These are phyloP conservation scores for Gastrophysa polygoni DNA, from an alignment of 2,888 invertebrate species.

Conservation along the genomic window DNA sequence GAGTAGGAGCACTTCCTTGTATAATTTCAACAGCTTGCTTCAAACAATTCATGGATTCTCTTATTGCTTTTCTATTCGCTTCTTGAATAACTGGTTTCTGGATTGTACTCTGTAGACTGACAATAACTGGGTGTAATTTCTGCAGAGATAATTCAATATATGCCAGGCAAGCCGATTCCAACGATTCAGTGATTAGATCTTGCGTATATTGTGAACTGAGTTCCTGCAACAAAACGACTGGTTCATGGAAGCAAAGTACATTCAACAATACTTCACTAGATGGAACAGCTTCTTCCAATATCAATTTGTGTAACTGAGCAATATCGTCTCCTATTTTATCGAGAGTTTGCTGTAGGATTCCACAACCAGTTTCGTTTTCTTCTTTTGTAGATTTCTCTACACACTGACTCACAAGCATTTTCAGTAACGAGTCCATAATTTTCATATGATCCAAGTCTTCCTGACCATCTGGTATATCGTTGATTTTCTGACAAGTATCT, in stretches of 20 bases:
- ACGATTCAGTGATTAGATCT: slow-evolving; percentile 8
- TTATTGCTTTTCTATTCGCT: slow-evolving; percentile 30
- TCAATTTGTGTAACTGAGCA: slow-evolving; percentile 28
- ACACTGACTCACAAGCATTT: slow-evolving; percentile 1
- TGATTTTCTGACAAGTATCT: slow-evolving; percentile 8
- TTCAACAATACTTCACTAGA: slow-evolving; percentile 30
- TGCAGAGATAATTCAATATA: slow-evolving; percentile 30
- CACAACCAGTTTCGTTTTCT: not conserved
- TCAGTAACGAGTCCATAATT: not conserved
- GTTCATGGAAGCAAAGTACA: slow-evolving; percentile 29
- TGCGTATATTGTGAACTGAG: slow-evolving; percentile 9
- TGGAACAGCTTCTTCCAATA: slow-evolving; percentile 34
- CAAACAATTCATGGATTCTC: slow-evolving; percentile 30
- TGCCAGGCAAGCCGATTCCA: slow-evolving; percentile 24
- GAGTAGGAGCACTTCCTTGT: slow-evolving; percentile 10
- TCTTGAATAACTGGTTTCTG: slow-evolving; percentile 37
- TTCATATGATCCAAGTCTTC: slow-evolving; percentile 5
- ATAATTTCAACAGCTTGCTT: slow-evolving; percentile 32
- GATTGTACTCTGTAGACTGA: slow-evolving; percentile 30
- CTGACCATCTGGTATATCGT: slow-evolving; percentile 8
- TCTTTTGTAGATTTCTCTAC: not conserved
- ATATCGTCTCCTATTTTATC: slow-evolving; percentile 35
- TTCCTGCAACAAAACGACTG: slow-evolving; percentile 30
- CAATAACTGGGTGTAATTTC: slow-evolving; percentile 32
- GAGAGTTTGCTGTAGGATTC: slow-evolving; percentile 29